Base-by-base conservation (phyloP, 2,797 vertebrate species). In the Xenentodon cancila region DNA sequence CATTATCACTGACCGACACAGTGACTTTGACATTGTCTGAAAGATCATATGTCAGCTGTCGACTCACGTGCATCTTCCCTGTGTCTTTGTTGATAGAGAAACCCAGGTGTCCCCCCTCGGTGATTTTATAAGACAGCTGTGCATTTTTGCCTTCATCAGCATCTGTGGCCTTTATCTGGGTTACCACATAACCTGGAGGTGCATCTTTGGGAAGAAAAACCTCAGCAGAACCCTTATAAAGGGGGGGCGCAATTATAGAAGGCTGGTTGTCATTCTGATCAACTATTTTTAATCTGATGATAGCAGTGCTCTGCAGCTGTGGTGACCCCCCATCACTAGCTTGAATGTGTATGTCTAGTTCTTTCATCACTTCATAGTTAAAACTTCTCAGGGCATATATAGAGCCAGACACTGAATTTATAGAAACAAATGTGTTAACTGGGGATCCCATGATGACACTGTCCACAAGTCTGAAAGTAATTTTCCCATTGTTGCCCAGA, bases 201-300 rank as follows among this genome's bases (percentile, higher is more conserved):
- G 96, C 94, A 48, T 95, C 93, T 87, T 91, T 94, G 34, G 96
- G 96, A 21, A 99, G 91, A 0, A 91, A 89, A 0, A 98, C 88
- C 85, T 98, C 96, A 2, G 95, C 93, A 0, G 96, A 95, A 3
- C 96, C 95, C 0, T 98, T 98, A 79, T 90, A 92, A 1, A 97
- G 93, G 0, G 87, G 84, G 0, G 97, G 97, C 59, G 95, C 93
- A 13, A 93, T 90, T 59, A 98, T 94, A 17, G 93, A 80, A 0
- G 97, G 97, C 6, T 94, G 90, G 70, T 99, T 97, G 87, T 99
- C 97, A 0, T 99, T 99, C 86, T 97, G 96, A 88, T 99, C 97
- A 18, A 96, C 90, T 78, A 99, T 93, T 70, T 94, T 94, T 66
- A 99, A 92, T 34, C 94, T 93, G 89, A 99, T 92, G 49, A 95